Percentiles rank a stretch among this genome's conserved stretches.
These are phyloP conservation scores for Actinia tenebrosa DNA, from an alignment of 64 coral and sea anemone genomes.

Conservation along the genomic window DNA sequence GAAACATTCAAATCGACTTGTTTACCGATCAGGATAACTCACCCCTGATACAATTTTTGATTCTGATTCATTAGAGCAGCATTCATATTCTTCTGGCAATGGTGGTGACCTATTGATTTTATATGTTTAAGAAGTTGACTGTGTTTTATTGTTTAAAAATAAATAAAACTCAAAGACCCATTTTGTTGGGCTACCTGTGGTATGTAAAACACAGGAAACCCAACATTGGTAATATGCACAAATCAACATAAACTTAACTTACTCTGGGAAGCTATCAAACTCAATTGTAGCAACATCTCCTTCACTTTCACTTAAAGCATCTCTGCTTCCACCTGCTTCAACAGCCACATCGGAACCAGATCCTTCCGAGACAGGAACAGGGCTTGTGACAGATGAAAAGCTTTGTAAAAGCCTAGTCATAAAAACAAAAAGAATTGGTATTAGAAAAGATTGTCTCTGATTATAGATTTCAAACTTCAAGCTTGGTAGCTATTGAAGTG, in stretches of 20 bases:
- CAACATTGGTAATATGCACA: neutral
- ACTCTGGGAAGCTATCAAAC: conserved; percentile 64
- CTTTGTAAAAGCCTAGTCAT: neutral
- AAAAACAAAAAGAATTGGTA: neutral
- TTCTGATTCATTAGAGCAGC: neutral
- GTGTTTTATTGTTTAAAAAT: too few species aligned
- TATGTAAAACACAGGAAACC: neutral
- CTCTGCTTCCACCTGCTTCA: conserved; percentile 43
- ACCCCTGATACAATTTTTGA: conserved; percentile 44
- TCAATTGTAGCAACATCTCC: conserved; percentile 14
- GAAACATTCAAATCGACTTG: neutral
- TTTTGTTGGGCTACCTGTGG: neutral
- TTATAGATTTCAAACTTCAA: neutral
- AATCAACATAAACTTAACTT: neutral
- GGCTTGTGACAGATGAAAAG: conserved; percentile 39
- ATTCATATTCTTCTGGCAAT: conserved; percentile 16
- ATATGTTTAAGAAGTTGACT: neutral
- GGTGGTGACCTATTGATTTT: conserved; percentile 29
- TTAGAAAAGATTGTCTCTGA: neutral
- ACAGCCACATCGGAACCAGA: conserved; percentile 41
- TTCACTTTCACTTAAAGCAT: conserved; percentile 47
- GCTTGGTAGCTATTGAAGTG: too few species aligned
- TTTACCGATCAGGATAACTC: neutral
- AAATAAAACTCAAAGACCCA: neutral
- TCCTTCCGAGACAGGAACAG: neutral